Percentiles rank a stretch among this genome's conserved stretches.
Evolutionary conservation across 1,140 invertebrate species (phyloP).

Genomic region (Micrasema longulum): DNA sequence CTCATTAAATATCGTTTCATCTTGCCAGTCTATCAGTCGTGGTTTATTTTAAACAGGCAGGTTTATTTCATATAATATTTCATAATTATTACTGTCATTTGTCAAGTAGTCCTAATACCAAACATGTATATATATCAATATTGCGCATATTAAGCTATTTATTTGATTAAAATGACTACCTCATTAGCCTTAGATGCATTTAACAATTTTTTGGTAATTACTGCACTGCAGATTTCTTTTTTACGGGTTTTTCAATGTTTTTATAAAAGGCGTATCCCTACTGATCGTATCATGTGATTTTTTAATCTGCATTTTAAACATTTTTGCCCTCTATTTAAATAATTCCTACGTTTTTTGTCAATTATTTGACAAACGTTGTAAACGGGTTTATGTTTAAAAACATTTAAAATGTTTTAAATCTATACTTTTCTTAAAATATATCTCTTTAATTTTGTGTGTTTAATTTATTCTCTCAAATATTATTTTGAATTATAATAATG

Average conservation of each 20-base stretch:
- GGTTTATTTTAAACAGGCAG: not conserved
- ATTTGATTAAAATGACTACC: not conserved
- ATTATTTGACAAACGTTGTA: no score
- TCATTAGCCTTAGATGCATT: not conserved
- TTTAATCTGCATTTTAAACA: no score
- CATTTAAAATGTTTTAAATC: no score
- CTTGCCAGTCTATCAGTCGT: not conserved
- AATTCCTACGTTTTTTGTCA: no score
- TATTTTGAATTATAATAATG: no score
- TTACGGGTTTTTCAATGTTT: constrained; percentile 29
- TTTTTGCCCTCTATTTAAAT: no score
- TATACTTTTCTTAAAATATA: no score
- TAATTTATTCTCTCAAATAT: no score
- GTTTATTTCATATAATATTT: constrained; percentile 14
- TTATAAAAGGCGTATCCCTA: constrained; percentile 42
- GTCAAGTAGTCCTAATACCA: constrained; percentile 15
- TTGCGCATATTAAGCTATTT: constrained; percentile 8
- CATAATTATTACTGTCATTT: constrained; percentile 40
- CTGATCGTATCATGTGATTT: constrained; percentile 43
- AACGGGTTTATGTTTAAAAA: no score
- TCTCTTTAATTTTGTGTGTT: no score
- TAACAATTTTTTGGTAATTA: not conserved
- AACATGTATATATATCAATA: constrained; percentile 39
- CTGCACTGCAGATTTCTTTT: not conserved
- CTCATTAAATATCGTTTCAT: constrained; percentile 11